Conservation (phyloP, 2,113 vertebrate species). For the Phylloscopus whistleri region DNA sequence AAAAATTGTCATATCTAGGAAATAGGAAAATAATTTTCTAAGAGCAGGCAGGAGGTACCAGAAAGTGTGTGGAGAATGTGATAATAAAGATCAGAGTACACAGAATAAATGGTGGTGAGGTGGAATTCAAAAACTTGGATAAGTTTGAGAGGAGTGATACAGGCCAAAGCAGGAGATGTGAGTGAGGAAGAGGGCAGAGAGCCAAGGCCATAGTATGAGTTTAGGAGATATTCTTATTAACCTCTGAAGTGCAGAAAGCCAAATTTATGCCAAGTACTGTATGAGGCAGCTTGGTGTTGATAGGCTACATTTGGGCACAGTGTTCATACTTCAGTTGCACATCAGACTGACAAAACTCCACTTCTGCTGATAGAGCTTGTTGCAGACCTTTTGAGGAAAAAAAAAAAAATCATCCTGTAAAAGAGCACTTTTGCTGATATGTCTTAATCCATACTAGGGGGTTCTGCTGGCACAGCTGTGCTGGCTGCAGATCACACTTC, state of each 20-base stretch:
- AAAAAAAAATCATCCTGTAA: neutral
- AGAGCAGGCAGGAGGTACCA: neutral
- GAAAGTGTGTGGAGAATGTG: neutral
- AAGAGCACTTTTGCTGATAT: conserved; percentile 31
- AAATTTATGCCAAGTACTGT: neutral
- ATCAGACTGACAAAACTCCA: neutral
- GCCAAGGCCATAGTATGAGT: neutral
- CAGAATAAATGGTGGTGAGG: neutral
- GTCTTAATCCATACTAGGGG: conserved; percentile 2
- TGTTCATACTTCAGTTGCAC: neutral
- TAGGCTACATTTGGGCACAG: neutral
- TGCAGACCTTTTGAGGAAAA: neutral
- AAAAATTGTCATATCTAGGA: neutral
- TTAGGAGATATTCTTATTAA: neutral
- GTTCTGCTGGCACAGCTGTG: conserved; percentile 46
- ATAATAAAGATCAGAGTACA: neutral
- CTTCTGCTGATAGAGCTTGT: neutral
- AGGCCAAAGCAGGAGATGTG: neutral
- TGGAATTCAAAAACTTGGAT: neutral
- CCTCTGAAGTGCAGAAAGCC: neutral
- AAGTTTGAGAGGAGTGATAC: neutral
- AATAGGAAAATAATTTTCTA: neutral
- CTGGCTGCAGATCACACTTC: conserved; percentile 42
- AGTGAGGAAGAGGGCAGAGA: neutral
- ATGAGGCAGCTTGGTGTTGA: neutral